phyloP scores from a whole-genome alignment of 30 jellyfish, hydroid and myxozoan genomes.

The Aurelia aurita region DNA sequence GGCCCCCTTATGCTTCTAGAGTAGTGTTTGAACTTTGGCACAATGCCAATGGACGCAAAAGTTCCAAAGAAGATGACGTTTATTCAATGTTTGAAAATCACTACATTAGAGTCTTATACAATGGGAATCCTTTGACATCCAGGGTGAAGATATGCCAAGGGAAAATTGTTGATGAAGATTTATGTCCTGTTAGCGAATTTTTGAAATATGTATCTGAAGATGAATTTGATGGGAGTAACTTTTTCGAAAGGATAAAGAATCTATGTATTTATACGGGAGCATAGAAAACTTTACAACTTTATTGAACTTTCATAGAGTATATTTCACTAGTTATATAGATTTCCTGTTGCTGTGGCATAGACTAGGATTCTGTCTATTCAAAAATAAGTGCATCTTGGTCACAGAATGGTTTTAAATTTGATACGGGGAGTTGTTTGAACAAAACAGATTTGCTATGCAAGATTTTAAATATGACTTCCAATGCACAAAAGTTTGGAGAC shows the following conservation, averaged over 20 bases:
- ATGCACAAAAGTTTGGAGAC: too few relatives aligned
- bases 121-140: constrained; percentile 60
- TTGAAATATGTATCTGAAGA: constrained; percentile 58
- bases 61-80: neutral
- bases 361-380: too few relatives aligned
- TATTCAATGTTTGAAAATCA: constrained; percentile 1
- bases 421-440: too few relatives aligned
- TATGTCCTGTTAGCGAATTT: constrained; percentile 67
- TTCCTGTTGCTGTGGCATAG: too few relatives aligned
- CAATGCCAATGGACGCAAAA: neutral
- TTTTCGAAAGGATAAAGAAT: constrained; percentile 48
- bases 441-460: too few relatives aligned
- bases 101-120: constrained; percentile 62
- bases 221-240: constrained; percentile 48
- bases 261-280: constrained; percentile 17
- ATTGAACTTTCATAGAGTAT: too few relatives aligned
- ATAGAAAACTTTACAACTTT: too few relatives aligned
- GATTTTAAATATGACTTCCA: too few relatives aligned
- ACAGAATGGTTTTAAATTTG: too few relatives aligned
- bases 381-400: too few relatives aligned
- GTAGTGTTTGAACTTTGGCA: constrained; percentile 88
- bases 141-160: constrained; percentile 60
- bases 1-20: constrained; percentile 99
- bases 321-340: too few relatives aligned
- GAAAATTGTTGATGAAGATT: constrained; percentile 52